Conservation (phyloP, 2,113 vertebrate genomes). For the Lagenorhynchus albirostris region DNA sequence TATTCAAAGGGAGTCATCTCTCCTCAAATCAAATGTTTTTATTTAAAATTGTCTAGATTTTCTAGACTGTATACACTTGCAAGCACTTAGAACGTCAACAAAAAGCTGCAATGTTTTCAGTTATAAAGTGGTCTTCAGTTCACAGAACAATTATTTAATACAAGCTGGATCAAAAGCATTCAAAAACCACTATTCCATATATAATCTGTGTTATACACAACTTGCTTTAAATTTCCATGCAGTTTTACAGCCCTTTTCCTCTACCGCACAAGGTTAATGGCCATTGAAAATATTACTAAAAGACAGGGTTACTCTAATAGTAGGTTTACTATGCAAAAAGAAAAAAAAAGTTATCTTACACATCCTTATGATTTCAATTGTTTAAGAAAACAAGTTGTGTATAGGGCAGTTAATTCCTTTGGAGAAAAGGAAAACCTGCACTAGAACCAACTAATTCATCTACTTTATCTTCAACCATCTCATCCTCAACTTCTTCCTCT, state of each 20-base stretch:
- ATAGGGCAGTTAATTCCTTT: background rate
- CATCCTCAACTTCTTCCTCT: background rate
- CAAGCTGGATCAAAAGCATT: conserved; percentile 84
- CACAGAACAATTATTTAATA: conserved; percentile 90
- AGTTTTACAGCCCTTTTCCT: conserved; percentile 86
- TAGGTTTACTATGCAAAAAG: conserved; percentile 92
- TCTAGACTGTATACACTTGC: conserved; percentile 85
- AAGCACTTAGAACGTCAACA: conserved; percentile 95
- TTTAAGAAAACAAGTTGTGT: background rate
- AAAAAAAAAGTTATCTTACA: conserved; percentile 91
- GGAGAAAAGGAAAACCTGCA: background rate
- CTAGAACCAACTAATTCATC: background rate
- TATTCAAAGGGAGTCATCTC: background rate
- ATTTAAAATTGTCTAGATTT: background rate
- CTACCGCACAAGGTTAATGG: conserved; percentile 89
- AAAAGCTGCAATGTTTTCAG: conserved; percentile 90
- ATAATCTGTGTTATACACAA: conserved; percentile 89
- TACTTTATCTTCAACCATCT: background rate
- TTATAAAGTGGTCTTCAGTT: conserved; percentile 91
- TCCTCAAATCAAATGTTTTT: background rate
- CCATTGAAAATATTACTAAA: conserved; percentile 88
- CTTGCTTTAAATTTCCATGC: conserved; percentile 85
- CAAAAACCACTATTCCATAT: conserved; percentile 86
- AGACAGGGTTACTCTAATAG: conserved; percentile 88
- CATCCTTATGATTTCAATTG: conserved; percentile 64